Conservation (phyloP, 1,140 invertebrate genomes). For the Melipona quadrifasciata region DNA sequence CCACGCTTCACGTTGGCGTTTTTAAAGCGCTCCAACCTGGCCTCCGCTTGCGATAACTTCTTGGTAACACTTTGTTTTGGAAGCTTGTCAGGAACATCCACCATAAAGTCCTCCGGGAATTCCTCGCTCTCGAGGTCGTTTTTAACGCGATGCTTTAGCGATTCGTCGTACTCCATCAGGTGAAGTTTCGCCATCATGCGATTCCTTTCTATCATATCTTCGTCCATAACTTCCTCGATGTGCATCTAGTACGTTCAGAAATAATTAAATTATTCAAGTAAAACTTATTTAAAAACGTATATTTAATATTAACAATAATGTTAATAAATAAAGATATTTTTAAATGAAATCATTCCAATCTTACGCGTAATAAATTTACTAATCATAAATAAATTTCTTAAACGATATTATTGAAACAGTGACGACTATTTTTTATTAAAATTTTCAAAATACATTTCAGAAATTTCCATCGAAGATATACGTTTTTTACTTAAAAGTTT, state of each 20-base stretch:
- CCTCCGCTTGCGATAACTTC: conserved; percentile 71
- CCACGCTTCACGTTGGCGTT: conserved; percentile 68
- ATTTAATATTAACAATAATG: background rate
- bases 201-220: conserved; percentile 71
- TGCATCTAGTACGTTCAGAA: background rate
- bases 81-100: conserved; percentile 68
- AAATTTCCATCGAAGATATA: too few species aligned
- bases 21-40: conserved; percentile 73
- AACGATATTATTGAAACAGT: too few species aligned
- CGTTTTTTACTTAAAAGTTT: too few species aligned
- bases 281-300: background rate
- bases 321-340: too few species aligned
- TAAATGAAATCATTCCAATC: too few species aligned
- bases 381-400: too few species aligned
- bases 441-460: too few species aligned
- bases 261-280: background rate
- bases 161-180: conserved; percentile 69
- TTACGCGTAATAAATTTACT: too few species aligned
- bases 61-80: conserved; percentile 66
- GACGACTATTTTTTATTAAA: too few species aligned
- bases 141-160: conserved; percentile 66
- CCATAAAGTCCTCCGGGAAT: conserved; percentile 66
- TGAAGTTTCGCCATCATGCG: conserved; percentile 72
- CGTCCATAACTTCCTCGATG: conserved; percentile 59
- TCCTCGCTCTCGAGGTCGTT: conserved; percentile 71